Evolutionary conservation across 1,140 invertebrate species (phyloP).

Genomic region (Wasmannia auropunctata): DNA sequence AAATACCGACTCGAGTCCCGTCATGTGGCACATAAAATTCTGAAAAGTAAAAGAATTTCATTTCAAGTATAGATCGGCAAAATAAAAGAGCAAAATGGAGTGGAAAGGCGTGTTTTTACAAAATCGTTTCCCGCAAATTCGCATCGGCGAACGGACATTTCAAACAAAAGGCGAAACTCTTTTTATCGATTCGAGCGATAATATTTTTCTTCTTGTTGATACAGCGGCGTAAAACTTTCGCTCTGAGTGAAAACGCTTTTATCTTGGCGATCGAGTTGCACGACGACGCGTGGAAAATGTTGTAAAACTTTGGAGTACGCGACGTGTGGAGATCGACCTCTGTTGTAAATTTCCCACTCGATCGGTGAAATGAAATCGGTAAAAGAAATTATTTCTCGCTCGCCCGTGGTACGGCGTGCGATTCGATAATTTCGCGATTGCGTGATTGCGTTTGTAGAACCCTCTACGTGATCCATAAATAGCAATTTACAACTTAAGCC

Average conservation of each 20-base stretch:
- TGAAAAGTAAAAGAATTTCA: background rate
- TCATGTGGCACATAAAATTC: background rate
- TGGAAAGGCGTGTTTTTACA: background rate
- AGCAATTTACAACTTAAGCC: slow-evolving; percentile 25
- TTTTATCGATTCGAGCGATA: slow-evolving; percentile 1
- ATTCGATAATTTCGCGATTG: slow-evolving; percentile 13
- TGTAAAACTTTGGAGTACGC: background rate
- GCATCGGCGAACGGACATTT: background rate
- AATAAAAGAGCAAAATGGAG: background rate
- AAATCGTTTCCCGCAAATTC: background rate
- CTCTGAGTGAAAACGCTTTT: slow-evolving; percentile 6
- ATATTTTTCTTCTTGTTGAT: background rate
- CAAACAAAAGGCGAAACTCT: background rate
- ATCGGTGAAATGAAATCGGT: background rate
- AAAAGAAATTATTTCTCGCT: no score
- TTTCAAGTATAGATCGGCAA: background rate
- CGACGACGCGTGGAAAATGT: background rate
- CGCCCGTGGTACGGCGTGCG: background rate
- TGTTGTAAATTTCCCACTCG: background rate
- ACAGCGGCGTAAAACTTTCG: background rate
- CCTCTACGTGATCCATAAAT: slow-evolving; percentile 26
- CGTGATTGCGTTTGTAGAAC: slow-evolving; percentile 5
- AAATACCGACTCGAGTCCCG: background rate
- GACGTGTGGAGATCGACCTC: background rate
- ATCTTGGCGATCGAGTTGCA: background rate